phyloP scores from a whole-genome alignment of 1,140 invertebrate species.

The Chironomus striatipennis region DNA sequence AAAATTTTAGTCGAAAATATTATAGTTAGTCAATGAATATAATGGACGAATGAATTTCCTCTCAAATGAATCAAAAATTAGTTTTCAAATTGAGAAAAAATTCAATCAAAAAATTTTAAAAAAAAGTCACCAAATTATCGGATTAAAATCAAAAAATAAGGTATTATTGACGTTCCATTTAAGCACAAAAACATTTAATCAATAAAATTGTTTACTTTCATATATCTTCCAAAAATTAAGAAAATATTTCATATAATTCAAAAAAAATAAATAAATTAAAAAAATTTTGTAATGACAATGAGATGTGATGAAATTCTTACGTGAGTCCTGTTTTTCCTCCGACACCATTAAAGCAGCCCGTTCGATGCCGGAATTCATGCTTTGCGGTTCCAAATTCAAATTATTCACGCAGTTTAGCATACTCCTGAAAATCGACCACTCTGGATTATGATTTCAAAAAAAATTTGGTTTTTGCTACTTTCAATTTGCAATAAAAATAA shows the following conservation, averaged over 20 bases:
- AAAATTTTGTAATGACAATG: constrained; percentile 15
- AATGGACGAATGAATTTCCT: too few species aligned
- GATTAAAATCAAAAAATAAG: too few species aligned
- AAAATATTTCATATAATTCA: constrained; percentile 5
- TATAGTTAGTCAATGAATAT: too few species aligned
- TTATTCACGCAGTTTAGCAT: constrained; percentile 76
- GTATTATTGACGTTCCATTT: not conserved
- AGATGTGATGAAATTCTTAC: constrained; percentile 47
- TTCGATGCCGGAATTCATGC: constrained; percentile 55
- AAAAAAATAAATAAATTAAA: constrained; percentile 12
- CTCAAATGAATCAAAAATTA: too few species aligned
- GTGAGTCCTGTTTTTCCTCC: constrained; percentile 71
- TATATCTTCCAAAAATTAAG: not conserved
- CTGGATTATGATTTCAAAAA: constrained; percentile 44
- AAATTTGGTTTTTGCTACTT: not conserved
- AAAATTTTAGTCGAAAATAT: too few species aligned
- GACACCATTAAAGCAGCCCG: constrained; percentile 60
- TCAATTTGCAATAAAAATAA: constrained; percentile 4
- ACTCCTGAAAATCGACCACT: constrained; percentile 63
- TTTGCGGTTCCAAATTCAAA: constrained; percentile 63
- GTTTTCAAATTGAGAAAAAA: too few species aligned
- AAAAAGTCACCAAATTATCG: too few species aligned
- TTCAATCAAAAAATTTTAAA: too few species aligned
- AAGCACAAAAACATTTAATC: constrained; percentile 17
- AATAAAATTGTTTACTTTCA: not conserved